Percentiles rank a stretch among this genome's conserved stretches.
phyloP scores from a whole-genome alignment of 1,140 invertebrate species.

The Drosophila orosa region DNA sequence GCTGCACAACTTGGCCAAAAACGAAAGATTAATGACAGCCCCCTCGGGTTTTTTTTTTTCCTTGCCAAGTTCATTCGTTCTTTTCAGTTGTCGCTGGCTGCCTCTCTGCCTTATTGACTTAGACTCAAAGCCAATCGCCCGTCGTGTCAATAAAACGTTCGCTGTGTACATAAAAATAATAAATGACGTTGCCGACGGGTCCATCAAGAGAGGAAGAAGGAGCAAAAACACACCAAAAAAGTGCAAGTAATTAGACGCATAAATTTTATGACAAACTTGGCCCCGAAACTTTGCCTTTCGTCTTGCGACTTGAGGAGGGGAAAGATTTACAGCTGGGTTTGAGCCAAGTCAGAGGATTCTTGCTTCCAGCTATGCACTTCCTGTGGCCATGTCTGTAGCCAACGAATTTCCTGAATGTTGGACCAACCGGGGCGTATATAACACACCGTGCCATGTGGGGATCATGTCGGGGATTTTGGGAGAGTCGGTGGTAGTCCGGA shows the following conservation, averaged over 20 bases:
- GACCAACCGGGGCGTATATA: constrained; percentile 34
- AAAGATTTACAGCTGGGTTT: constrained; percentile 3
- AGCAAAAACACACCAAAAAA: constrained; percentile 37
- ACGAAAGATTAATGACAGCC: constrained; percentile 72
- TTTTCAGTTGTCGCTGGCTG: constrained; percentile 47
- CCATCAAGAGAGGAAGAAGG: constrained; percentile 32
- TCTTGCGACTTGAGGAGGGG: not conserved
- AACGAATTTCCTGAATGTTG: constrained; percentile 49
- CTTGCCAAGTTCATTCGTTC: constrained; percentile 34
- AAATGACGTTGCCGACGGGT: constrained; percentile 63
- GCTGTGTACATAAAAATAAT: constrained; percentile 74
- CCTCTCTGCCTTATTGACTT: constrained; percentile 63
- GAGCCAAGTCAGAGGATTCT: constrained; percentile 1
- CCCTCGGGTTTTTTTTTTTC: constrained; percentile 9
- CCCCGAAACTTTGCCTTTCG: constrained; percentile 13
- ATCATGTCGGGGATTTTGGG: constrained; percentile 13
- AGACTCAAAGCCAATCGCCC: constrained; percentile 39
- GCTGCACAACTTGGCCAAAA: constrained; percentile 70
- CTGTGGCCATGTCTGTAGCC: constrained; percentile 30
- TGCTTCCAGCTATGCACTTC: constrained; percentile 33
- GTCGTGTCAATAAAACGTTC: constrained; percentile 75
- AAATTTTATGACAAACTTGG: constrained; percentile 68
- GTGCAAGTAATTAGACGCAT: constrained; percentile 73
- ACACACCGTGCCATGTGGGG: constrained; percentile 52
- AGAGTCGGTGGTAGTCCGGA: not conserved